Conservation (phyloP, 1,140 invertebrate species). For the Pomacea maculata region DNA sequence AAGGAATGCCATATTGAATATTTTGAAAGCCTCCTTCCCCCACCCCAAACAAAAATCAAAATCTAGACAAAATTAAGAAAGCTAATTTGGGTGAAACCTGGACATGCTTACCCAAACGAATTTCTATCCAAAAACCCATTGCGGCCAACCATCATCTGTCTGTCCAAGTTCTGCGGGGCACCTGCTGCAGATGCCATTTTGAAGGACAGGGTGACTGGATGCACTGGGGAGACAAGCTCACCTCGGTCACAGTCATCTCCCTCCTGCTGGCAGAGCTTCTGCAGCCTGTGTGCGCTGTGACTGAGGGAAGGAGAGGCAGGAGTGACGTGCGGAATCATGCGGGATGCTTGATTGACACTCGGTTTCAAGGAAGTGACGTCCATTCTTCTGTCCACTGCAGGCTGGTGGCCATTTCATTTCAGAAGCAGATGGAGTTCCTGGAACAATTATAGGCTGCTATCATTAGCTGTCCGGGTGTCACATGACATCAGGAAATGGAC, state of each 20-base stretch:
- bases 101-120: constrained; percentile 5
- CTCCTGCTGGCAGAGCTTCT: constrained; percentile 2
- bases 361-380: constrained; percentile 4
- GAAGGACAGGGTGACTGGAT: background rate
- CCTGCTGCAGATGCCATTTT: background rate
- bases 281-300: constrained; percentile 1
- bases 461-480: background rate
- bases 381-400: constrained; percentile 1
- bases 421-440: background rate
- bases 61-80: too few species aligned
- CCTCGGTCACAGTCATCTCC: background rate
- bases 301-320: constrained; percentile 2
- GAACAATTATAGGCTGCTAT: background rate
- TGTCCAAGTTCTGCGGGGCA: background rate
- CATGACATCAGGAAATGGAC: background rate
- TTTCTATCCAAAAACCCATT: background rate
- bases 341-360: background rate
- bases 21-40: too few species aligned
- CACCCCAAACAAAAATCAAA: too few species aligned
- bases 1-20: too few species aligned
- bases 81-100: too few species aligned
- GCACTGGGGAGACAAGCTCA: background rate
- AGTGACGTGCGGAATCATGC: constrained; percentile 9
- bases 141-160: constrained; percentile 1
- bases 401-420: background rate